Percentiles rank a stretch among this genome's conserved stretches.
Evolutionary conservation across 2,113 vertebrate species (phyloP).

Genomic region (Mus spicilegus): DNA sequence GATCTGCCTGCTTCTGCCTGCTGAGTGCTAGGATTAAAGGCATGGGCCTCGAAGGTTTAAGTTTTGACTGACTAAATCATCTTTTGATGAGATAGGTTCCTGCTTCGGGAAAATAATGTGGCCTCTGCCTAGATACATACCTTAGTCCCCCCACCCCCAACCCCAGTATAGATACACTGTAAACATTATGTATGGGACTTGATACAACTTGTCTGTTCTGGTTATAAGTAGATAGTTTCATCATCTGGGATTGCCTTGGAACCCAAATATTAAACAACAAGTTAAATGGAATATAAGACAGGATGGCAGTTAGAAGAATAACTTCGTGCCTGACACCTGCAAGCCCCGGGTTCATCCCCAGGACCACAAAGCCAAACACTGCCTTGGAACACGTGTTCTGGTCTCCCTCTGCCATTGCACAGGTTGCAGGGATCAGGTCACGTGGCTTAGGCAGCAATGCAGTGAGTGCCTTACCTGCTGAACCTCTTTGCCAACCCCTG

Average conservation of each 20-base stretch:
- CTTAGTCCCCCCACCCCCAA: neutral
- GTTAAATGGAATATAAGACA: conserved; percentile 5
- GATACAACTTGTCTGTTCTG: conserved; percentile 20
- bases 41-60: neutral
- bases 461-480: no score
- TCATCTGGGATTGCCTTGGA: neutral
- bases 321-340: neutral
- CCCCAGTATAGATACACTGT: neutral
- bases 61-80: neutral
- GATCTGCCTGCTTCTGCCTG: neutral
- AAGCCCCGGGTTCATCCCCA: neutral
- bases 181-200: neutral
- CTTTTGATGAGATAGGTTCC: neutral
- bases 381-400: neutral
- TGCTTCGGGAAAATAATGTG: neutral
- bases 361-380: neutral
- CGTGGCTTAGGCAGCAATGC: neutral
- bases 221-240: neutral
- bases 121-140: neutral
- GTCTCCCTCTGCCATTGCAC: no score
- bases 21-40: neutral
- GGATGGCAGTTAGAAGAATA: neutral
- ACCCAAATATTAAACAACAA: neutral
- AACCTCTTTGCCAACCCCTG: no score
- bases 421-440: no score